These are phyloP conservation scores for Taenaris catops DNA, from an alignment of 2,888 invertebrate species.

Conservation along the genomic window DNA sequence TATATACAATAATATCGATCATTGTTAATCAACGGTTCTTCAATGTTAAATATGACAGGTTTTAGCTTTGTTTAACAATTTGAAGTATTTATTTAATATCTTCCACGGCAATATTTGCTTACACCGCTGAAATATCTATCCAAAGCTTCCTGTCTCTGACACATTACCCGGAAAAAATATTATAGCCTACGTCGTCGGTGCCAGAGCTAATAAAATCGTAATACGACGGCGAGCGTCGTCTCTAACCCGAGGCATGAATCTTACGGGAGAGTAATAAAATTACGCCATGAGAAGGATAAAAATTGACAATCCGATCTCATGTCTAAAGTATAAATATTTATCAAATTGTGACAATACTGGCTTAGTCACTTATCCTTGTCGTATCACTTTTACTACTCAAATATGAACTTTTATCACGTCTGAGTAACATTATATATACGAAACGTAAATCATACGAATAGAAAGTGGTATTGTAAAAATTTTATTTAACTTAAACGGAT, in stretches of 20 bases:
- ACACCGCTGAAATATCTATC: slow-evolving; percentile 38
- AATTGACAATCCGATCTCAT: slow-evolving; percentile 55
- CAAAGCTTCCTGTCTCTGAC: slow-evolving; percentile 21
- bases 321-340: slow-evolving; percentile 25
- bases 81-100: no score
- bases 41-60: no score
- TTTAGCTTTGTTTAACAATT: no score
- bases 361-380: no score
- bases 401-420: no score
- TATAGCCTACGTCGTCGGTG: slow-evolving; percentile 43
- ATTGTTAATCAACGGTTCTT: no score
- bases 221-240: slow-evolving; percentile 51
- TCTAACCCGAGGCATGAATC: slow-evolving; percentile 53
- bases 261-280: slow-evolving; percentile 62
- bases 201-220: slow-evolving; percentile 64
- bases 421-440: no score
- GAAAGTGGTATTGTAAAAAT: no score
- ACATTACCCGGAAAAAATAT: slow-evolving; percentile 59
- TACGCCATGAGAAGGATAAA: slow-evolving; percentile 58
- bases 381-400: no score
- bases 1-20: no score
- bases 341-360: slow-evolving; percentile 8
- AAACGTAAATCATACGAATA: no score
- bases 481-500: no score
- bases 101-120: not conserved